phyloP scores from a whole-genome alignment of 2,113 vertebrate species.

The Nyctereutes procyonoides region DNA sequence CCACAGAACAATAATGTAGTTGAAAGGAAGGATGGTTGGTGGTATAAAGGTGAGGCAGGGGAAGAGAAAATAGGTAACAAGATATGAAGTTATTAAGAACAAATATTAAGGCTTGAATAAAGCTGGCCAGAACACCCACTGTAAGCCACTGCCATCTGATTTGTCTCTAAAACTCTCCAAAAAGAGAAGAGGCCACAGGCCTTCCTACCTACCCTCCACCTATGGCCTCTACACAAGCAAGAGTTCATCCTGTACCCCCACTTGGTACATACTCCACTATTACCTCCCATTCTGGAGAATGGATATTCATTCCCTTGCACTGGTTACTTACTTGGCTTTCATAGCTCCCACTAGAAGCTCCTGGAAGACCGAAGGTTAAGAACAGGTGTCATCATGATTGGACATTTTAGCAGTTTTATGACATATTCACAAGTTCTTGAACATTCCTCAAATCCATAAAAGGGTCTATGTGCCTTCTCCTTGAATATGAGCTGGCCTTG shows the following conservation, averaged over 20 bases:
- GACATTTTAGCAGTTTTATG: neutral
- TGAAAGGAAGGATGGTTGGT: neutral
- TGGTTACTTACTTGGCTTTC: neutral
- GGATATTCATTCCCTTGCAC: neutral
- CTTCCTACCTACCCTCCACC: neutral
- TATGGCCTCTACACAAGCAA: accelerated
- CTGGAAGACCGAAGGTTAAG: neutral
- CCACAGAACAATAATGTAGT: neutral
- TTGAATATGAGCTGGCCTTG: neutral
- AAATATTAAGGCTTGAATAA: neutral
- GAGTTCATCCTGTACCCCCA: too few species aligned
- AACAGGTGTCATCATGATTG: neutral
- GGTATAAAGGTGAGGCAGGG: neutral
- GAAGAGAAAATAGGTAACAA: neutral
- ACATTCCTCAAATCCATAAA: neutral
- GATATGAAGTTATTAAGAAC: neutral
- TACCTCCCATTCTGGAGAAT: too few species aligned
- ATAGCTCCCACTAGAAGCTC: neutral
- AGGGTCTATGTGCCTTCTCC: accelerated
- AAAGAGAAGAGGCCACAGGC: neutral
- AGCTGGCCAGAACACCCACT: neutral
- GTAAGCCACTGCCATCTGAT: neutral
- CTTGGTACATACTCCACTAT: neutral
- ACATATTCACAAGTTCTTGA: neutral
- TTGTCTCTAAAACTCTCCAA: neutral